Evolutionary conservation across 2,797 vertebrate genomes (phyloP).

Genomic region (Nannoperca obscura): DNA sequence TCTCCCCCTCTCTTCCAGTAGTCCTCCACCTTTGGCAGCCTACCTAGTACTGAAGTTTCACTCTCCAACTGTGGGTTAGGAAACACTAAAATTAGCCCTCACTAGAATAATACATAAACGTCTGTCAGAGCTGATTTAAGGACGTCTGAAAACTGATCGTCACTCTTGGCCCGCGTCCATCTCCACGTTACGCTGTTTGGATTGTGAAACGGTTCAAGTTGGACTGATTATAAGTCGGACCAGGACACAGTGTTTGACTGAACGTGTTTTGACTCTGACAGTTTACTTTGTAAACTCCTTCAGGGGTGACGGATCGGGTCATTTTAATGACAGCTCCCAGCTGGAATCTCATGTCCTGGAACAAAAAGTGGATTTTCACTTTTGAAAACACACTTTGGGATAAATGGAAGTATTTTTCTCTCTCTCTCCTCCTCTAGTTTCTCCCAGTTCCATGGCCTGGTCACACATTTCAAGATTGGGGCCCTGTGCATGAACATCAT

Average conservation of each 20-base stretch:
- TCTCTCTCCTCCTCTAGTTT: constrained; percentile 82
- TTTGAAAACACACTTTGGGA: constrained; percentile 56
- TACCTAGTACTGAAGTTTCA: constrained; percentile 48
- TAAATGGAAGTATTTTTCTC: constrained; percentile 61
- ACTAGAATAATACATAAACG: constrained; percentile 75
- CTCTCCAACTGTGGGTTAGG: constrained; percentile 57
- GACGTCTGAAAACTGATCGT: constrained; percentile 69
- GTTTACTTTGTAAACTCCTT: constrained; percentile 61
- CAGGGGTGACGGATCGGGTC: constrained; percentile 62
- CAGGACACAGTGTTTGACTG: constrained; percentile 65
- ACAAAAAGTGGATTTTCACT: constrained; percentile 27
- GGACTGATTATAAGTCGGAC: constrained; percentile 66
- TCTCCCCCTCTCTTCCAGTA: constrained; percentile 40
- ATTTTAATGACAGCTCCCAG: constrained; percentile 61
- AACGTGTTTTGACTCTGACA: constrained; percentile 71
- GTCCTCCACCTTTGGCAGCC: constrained; percentile 56
- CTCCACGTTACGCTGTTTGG: constrained; percentile 66
- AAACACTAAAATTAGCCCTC: constrained; percentile 72
- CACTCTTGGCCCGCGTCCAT: constrained; percentile 70
- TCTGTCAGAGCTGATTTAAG: constrained; percentile 73
- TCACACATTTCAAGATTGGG: constrained; percentile 95
- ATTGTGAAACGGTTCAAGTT: constrained; percentile 62
- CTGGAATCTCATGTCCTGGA: constrained; percentile 45
- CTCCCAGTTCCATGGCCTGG: constrained; percentile 94
- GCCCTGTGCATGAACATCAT: constrained; percentile 95